Evolutionary conservation across 2,888 invertebrate species (phyloP).

Genomic region (Agriopis leucophaearia): DNA sequence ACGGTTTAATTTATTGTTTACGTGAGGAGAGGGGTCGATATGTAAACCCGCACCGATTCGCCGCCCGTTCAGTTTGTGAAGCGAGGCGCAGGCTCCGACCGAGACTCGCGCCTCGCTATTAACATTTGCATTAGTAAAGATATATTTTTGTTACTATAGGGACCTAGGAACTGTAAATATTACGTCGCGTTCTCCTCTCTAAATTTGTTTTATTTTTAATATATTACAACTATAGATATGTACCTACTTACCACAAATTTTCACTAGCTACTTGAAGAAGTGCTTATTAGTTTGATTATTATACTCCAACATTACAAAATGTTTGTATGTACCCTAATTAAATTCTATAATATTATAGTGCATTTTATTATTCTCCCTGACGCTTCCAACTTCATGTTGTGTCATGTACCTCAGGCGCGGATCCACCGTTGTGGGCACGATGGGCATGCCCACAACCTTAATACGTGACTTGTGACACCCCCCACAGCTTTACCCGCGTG

Average conservation of each 20-base stretch:
- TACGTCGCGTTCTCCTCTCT: constrained; percentile 68
- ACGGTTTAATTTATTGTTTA: constrained; percentile 46
- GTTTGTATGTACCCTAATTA: constrained; percentile 86
- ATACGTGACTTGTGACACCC: no score
- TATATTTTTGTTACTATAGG: constrained; percentile 52
- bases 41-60: constrained; percentile 41
- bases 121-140: constrained; percentile 45
- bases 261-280: constrained; percentile 79
- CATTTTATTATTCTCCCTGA: constrained; percentile 69
- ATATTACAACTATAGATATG: constrained; percentile 56
- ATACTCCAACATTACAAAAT: constrained; percentile 84
- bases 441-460: no score
- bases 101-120: constrained; percentile 36
- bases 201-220: constrained; percentile 65
- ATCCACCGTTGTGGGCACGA: no score
- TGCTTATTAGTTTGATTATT: constrained; percentile 85
- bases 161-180: constrained; percentile 46
- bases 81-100: constrained; percentile 1
- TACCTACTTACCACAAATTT: constrained; percentile 73
- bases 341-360: constrained; percentile 82
- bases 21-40: constrained; percentile 42
- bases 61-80: constrained; percentile 35
- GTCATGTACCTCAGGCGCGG: no score
- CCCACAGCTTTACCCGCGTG: no score
- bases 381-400: no score